A percentile compares a stretch with the other conserved stretches of the same genome.
These are phyloP conservation scores for Lottia scabra DNA, from an alignment of 2,888 invertebrate species.

Conservation along the genomic window DNA sequence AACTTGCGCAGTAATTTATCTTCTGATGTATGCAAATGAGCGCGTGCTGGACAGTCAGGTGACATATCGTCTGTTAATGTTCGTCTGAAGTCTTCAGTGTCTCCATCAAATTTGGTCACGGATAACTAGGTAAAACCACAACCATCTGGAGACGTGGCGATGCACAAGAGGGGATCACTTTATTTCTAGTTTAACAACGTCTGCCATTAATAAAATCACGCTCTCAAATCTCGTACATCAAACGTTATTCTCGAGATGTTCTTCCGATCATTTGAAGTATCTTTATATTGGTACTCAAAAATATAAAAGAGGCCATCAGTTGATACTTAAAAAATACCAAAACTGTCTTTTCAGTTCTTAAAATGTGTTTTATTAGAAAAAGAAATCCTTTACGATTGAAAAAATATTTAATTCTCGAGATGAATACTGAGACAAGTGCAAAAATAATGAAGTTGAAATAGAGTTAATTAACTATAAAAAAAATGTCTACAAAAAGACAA, in stretches of 20 bases:
- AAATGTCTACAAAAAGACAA: too few relatives aligned
- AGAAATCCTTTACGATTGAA: too few relatives aligned
- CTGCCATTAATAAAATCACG: not conserved
- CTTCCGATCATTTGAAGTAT: not conserved
- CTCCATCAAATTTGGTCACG: slow-evolving; percentile 3
- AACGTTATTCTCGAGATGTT: not conserved
- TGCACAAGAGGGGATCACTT: not conserved
- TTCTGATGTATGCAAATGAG: not conserved
- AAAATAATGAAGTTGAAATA: too few relatives aligned
- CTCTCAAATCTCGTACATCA: not conserved
- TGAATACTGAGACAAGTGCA: too few relatives aligned
- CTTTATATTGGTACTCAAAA: not conserved
- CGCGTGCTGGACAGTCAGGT: slow-evolving; percentile 7
- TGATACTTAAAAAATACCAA: too few relatives aligned
- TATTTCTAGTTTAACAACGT: not conserved
- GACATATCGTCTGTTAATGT: slow-evolving; percentile 4
- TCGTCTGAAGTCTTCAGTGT: not conserved
- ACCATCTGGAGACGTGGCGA: slow-evolving; percentile 1
- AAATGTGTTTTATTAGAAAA: too few relatives aligned
- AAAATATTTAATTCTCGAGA: too few relatives aligned
- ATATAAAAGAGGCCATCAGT: not conserved
- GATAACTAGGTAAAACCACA: not conserved
- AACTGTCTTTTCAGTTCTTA: too few relatives aligned
- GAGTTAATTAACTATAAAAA: too few relatives aligned
- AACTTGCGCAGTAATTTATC: slow-evolving; percentile 4